These are phyloP conservation scores for Holotrichia oblita DNA, from an alignment of 1,140 invertebrate genomes.

Conservation along the genomic window DNA sequence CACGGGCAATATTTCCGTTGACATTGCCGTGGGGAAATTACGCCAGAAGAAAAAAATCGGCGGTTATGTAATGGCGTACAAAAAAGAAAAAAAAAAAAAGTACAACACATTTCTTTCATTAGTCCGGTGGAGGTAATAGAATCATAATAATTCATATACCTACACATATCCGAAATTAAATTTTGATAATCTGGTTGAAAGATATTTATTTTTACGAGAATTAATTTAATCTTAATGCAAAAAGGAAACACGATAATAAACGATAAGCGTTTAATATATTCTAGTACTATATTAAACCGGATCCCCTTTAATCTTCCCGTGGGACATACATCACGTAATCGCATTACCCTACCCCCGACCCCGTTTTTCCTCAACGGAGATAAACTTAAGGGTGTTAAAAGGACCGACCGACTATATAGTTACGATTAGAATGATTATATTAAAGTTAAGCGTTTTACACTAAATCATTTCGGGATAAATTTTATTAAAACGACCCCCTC, in stretches of 20 bases:
- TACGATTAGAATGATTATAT: too few species aligned
- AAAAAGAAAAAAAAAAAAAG: not conserved
- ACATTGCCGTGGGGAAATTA: not conserved
- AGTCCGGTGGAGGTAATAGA: not conserved
- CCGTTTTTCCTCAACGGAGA: too few species aligned
- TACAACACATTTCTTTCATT: not conserved
- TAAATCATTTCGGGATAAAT: conserved; percentile 28
- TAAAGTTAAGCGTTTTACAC: too few species aligned
- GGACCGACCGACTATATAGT: not conserved
- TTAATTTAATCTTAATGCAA: too few species aligned
- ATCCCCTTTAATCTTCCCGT: conserved; percentile 23
- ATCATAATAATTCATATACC: not conserved
- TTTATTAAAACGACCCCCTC: not conserved
- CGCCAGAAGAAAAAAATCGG: not conserved
- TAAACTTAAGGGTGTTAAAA: conserved; percentile 31
- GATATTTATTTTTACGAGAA: too few species aligned
- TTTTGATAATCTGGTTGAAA: not conserved
- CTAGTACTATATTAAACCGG: not conserved
- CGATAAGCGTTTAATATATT: conserved; percentile 30
- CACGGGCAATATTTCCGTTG: not conserved
- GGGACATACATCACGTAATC: conserved; percentile 27
- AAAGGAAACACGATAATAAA: too few species aligned
- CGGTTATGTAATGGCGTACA: not conserved
- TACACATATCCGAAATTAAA: not conserved
- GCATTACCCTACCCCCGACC: too few species aligned